Base-by-base conservation (phyloP, 2,888 invertebrate genomes). In the Patella pellucida region DNA sequence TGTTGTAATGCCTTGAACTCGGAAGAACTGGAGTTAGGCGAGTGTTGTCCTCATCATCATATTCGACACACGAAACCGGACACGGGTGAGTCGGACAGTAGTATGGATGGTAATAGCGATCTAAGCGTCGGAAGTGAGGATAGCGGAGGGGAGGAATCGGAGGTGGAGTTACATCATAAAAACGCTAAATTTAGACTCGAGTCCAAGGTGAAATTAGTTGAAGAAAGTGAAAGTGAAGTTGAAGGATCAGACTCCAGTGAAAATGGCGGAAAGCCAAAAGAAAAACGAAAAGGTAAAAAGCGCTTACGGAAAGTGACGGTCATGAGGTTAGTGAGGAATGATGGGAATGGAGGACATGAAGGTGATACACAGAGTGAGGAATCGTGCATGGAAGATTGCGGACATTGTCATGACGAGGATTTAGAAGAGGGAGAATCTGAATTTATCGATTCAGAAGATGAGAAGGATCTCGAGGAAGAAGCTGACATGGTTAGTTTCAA, bases 71-170 rank as follows among this genome's bases (percentile, higher is more conserved):
- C 75, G 14, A 76, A 74, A 78, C 79, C 69, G 74, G 81, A 68
- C 71, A 75, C 27, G 77, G 79, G 71, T 72, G 80, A 41, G 76
- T 82, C 75, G 75, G 81, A 73, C 72, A 83, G 81, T 71, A 83
- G 79, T 73, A 68, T 82, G 4, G 80, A 86, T 82, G 76, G 76
- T 67, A 79, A 86, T 14, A 88, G 87, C 74, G 88, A 89, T 52
- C 82, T 88, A 72, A 89, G 89, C 74, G 89, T 88, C 70, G 87
- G 86, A 68, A 84, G 88, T 69, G 87, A 88, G 68, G 85, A 86
- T 71, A 85, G 84, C 70, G 78, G 76, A 14, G 41, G 75, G 23
- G 71, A 75, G n/a, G 76, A 76, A 27, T 62, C 52, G 3, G 50
- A 71, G 11, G 52, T 27, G 4, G n/a, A 19, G 27, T 51, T 41